Conservation (phyloP, 2,113 vertebrate species). For the Heterotilapia buettikoferi region DNA sequence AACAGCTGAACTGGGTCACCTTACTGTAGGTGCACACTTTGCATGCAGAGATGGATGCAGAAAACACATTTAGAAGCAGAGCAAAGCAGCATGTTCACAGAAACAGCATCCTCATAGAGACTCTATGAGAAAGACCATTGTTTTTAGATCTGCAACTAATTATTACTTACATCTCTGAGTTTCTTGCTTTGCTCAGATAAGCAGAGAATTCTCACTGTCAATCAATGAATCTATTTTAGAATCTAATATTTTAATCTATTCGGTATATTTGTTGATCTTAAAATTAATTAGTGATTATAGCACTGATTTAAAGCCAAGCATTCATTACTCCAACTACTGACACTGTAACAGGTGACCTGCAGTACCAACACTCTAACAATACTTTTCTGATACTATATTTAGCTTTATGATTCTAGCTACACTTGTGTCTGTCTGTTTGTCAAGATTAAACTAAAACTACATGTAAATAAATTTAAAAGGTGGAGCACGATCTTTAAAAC, state of each 20-base stretch:
- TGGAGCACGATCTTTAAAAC: not conserved
- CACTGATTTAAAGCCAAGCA: not conserved
- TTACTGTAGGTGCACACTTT: not conserved
- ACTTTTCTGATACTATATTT: not conserved
- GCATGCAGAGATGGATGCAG: not conserved
- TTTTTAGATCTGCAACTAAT: not conserved
- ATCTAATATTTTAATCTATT: not conserved
- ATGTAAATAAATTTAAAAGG: not conserved
- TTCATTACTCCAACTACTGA: not conserved
- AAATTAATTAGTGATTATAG: not conserved
- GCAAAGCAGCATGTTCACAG: not conserved
- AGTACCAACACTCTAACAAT: not conserved
- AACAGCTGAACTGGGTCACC: conserved; percentile 46
- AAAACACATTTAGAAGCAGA: not conserved
- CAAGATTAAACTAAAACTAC: not conserved
- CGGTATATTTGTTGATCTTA: not conserved
- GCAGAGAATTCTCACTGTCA: accelerated
- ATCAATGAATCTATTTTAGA: not conserved
- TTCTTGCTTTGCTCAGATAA: not conserved
- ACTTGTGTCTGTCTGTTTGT: not conserved
- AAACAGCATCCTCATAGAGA: not conserved
- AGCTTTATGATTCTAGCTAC: not conserved
- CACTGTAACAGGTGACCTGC: not conserved
- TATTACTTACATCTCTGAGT: not conserved
- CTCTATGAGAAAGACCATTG: not conserved